phyloP scores from a whole-genome alignment of 2,797 vertebrate species.

The Parauchenoglanis punctatus region DNA sequence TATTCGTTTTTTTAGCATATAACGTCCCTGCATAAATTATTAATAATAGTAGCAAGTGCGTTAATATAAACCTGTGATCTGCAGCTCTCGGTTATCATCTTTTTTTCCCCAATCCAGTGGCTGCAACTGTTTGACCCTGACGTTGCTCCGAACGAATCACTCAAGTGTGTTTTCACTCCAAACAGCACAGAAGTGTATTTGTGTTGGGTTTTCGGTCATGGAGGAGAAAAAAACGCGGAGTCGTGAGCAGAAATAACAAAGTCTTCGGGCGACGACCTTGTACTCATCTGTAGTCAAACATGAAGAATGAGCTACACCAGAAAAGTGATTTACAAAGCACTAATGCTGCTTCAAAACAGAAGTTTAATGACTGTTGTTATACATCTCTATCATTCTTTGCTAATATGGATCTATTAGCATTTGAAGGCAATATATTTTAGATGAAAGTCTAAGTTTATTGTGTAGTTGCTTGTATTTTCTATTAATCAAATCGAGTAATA shows the following conservation, averaged over 20 bases:
- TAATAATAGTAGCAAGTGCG: not conserved
- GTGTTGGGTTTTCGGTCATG: conserved; percentile 37
- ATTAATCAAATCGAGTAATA: not conserved
- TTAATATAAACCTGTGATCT: not conserved
- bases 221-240: not conserved
- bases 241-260: conserved; percentile 47
- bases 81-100: not conserved
- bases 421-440: not conserved
- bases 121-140: conserved; percentile 42
- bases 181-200: conserved; percentile 54
- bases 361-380: not conserved
- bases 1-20: not conserved
- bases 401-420: not conserved
- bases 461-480: too few species aligned
- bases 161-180: conserved; percentile 54
- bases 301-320: not conserved
- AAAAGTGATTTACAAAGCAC: not conserved
- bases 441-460: not conserved
- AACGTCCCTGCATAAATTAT: not conserved
- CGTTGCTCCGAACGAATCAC: conserved; percentile 50
- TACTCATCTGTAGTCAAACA: conserved; percentile 1
- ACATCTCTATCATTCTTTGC: not conserved
- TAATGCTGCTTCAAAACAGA: not conserved
- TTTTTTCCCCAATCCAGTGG: conserved; percentile 17
- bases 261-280: conserved; percentile 19